These are phyloP conservation scores for Probaryconus sp. DNA, from an alignment of 1,140 invertebrate species.

Conservation along the genomic window DNA sequence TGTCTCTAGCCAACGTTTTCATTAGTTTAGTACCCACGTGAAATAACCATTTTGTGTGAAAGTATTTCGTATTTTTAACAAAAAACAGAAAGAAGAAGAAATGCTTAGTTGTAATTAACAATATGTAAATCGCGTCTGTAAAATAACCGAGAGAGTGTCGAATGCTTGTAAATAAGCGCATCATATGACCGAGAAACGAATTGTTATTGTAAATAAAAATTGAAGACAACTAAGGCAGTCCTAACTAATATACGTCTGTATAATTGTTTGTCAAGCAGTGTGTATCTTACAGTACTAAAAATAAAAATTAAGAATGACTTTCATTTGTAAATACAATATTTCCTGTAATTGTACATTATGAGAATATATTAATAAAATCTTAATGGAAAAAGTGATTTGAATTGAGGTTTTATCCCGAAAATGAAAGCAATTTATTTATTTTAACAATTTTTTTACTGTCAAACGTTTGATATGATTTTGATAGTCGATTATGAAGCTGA, in stretches of 20 bases:
- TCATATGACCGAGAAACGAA: conserved; percentile 46
- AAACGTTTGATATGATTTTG: too few species aligned
- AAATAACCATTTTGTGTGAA: conserved; percentile 43
- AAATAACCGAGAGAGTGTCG: conserved; percentile 33
- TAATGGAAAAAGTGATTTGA: too few species aligned
- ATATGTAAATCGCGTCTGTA: conserved; percentile 52
- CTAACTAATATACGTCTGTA: conserved; percentile 75
- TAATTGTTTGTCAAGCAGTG: conserved; percentile 77
- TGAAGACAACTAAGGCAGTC: conserved; percentile 60
- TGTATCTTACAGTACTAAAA: conserved; percentile 76
- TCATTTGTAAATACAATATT: conserved; percentile 21
- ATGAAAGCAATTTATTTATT: too few species aligned
- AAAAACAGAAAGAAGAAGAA: conserved; percentile 26
- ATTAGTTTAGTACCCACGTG: conserved; percentile 16
- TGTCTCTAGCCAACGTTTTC: too few species aligned
- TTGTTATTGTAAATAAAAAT: conserved; percentile 68
- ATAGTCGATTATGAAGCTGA: too few species aligned
- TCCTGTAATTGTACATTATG: neutral
- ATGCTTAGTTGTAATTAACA: conserved; percentile 32
- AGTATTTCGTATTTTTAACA: conserved; percentile 50
- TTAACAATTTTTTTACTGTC: too few species aligned
- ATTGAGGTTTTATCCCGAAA: too few species aligned
- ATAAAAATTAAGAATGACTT: conserved; percentile 63
- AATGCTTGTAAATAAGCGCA: conserved; percentile 57
- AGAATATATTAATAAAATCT: too few species aligned